Percentiles rank a stretch among this genome's conserved stretches.
phyloP scores from a whole-genome alignment of 2,797 vertebrate species.

The Mico argentatus region DNA sequence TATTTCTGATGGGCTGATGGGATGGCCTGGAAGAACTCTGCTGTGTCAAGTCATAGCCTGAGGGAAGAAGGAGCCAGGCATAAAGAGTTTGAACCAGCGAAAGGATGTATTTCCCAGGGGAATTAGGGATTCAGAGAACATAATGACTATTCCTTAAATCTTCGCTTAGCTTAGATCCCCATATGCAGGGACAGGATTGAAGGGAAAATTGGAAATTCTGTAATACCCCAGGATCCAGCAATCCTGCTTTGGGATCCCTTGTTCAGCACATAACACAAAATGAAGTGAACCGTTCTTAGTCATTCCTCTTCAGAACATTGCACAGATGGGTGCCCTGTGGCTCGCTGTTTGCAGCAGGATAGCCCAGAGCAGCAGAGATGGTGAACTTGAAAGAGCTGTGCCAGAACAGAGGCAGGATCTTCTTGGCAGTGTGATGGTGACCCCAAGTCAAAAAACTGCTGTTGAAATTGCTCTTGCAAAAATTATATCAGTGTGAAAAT shows the following conservation, averaged over 20 bases:
- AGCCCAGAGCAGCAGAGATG: not conserved
- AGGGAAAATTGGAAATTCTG: not conserved
- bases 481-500: not conserved
- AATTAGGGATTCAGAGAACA: not conserved
- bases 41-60: not conserved
- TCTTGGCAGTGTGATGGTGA: not conserved
- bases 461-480: not conserved
- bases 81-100: not conserved
- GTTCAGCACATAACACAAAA: not conserved
- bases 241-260: not conserved
- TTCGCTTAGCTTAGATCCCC: not conserved
- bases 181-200: not conserved
- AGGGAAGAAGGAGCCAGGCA: not conserved
- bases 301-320: not conserved
- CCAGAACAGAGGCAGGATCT: not conserved
- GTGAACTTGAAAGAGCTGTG: not conserved
- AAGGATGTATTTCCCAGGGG: not conserved
- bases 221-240: not conserved
- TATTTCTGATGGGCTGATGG: not conserved
- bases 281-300: not conserved
- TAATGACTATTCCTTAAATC: not conserved
- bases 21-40: not conserved
- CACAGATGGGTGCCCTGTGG: not conserved
- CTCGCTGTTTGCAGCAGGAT: too few species aligned
- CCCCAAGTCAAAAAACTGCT: not conserved